Evolutionary conservation across 64 coral and sea anemone genomes (phyloP), one percentile per base, ranked within the genome.

Genomic region (Montipora foliosa): DNA sequence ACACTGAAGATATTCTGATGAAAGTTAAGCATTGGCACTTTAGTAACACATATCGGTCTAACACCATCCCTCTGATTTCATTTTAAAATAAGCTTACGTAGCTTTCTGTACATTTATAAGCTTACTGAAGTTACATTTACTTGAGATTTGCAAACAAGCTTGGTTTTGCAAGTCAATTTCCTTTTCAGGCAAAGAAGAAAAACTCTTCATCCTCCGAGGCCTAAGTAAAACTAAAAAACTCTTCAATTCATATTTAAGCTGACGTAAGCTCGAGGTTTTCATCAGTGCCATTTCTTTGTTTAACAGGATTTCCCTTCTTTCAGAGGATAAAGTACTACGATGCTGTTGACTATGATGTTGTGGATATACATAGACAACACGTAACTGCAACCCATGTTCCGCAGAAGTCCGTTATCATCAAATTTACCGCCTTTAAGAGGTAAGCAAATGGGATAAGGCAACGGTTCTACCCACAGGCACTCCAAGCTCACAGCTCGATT

Each of bases 391-490:
- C 57, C 6, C 24, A 51, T 19, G 69, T 21, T 22, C 76, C 60
- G 21, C 29, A 24, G 13, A 67, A 55, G 13, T 60, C 58, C 44
- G 75, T 60, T 68, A 48, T 67, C 10, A 88, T 93, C 7, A 51
- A 88, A 59, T 78, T 88, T 50, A 52, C 24, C 13, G 92, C 75
- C n/a, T 88, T 93, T 69, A 6, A 93, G 6, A 93, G 92, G 92
- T 88, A 80, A n/a, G 12, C 0, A 37, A 37, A 37, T 37, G 29
- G 29, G 29, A 37, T 37, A 37, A 37, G 29, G 29, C 29, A 1
- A 37, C 29, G 29, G 29, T 37, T 37, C 29, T 37, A 37, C 29
- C 1, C 29, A 37, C 29, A 37, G 29, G 29, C 29, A 37, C 29
- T 37, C 29, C 29, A 37, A 37, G 29, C 29, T 37, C 29, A 37